Conservation (phyloP, 2,797 vertebrate genomes). For the Podargus strigoides region DNA sequence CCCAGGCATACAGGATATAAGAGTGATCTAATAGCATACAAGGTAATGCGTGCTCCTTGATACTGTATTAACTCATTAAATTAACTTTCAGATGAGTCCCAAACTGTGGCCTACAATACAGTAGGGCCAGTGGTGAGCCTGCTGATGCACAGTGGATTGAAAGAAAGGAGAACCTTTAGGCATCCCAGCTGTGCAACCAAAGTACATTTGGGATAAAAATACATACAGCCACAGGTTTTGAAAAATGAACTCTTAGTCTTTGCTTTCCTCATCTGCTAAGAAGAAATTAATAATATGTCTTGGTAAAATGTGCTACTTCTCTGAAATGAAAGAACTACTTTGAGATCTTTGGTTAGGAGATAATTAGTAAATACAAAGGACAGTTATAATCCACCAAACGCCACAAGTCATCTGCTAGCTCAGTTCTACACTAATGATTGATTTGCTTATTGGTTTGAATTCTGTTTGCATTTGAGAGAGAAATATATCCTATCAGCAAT, state of each 20-base stretch:
- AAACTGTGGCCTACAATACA: background rate
- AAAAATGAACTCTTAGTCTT: background rate
- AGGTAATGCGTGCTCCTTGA: accelerated
- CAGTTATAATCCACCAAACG: background rate
- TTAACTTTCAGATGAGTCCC: background rate
- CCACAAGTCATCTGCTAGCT: background rate
- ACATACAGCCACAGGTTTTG: background rate
- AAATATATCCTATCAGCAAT: background rate
- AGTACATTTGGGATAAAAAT: background rate
- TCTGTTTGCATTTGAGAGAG: background rate
- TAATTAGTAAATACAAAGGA: background rate
- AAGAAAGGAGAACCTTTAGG: background rate
- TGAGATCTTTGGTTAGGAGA: background rate
- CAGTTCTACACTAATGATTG: background rate
- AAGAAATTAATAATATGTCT: background rate
- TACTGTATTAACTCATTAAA: background rate
- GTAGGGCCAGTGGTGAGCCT: background rate
- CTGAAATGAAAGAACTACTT: background rate
- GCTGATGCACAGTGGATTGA: background rate
- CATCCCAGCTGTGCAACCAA: background rate
- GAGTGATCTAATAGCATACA: too few species aligned
- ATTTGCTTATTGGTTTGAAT: background rate
- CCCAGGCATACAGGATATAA: background rate
- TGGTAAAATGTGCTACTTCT: background rate
- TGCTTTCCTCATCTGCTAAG: background rate